Base-by-base conservation (phyloP, 1,140 invertebrate species). In the Archegozetes longisetosus region DNA sequence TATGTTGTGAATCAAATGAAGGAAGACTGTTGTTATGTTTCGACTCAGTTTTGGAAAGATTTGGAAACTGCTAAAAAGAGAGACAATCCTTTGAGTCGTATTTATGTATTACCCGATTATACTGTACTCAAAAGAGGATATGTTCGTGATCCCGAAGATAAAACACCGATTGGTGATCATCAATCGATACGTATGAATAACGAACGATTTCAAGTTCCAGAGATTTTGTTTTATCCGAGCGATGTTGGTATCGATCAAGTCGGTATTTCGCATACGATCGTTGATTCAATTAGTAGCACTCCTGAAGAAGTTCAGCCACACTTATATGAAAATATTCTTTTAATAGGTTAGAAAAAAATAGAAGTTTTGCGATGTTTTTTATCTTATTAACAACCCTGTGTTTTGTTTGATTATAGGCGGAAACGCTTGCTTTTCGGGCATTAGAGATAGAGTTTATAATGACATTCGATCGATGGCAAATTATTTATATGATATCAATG, bases 1-100 rank as follows among this genome's bases (percentile, higher is more conserved):
- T 94, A 91, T 74, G 91, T 98, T 0, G 92, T 99, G 12, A 98
- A 98, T 74, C 92, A 98, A 75, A 84, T 88, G 0, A 99, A 99
- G 72, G 96, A 99, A 75, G 94, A 98, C 72, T 82, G 85, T 0
- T 98, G 94, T 70, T 98, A 84, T 76, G 89, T 98, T 0, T 86
- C 91, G 0, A 77, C 80, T 65, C 78, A 97, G 68, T 92, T 95
- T 68, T 82, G 81, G 67, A 73, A 74, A 20, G 90, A 96, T 62
- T 86, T 98, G 82, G 77, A 80, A 47, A 81, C 79, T 54, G 82
- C 88, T 4, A 70, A 80, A 80, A 70, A 75, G 60, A 68, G 70
- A 55, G 71, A 73, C 22, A 84, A 85, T 67, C 73, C 74, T 3
- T 85, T 95, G 55, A 76, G 83, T 0, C 78, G 83, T 61, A 92